Percentiles rank a stretch among this genome's conserved stretches.
These are phyloP conservation scores for Hippocampus abdominalis DNA, from an alignment of 2,113 vertebrate genomes.

Conservation along the genomic window DNA sequence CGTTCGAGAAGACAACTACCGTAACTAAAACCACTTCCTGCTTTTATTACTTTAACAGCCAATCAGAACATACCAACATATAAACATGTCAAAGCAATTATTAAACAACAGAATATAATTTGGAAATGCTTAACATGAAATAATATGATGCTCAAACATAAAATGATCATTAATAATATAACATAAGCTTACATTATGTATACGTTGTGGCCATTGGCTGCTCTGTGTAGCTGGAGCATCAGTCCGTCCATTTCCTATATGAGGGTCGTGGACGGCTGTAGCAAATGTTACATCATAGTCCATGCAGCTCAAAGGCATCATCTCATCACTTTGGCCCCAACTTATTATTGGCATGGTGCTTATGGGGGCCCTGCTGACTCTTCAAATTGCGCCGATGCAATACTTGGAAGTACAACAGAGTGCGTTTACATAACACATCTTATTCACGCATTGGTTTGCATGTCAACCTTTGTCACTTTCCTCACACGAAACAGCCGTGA, in stretches of 20 bases:
- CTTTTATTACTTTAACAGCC: no score
- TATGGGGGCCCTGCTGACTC: not conserved
- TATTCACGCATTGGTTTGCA: not conserved
- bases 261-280: not conserved
- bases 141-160: no score
- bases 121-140: no score
- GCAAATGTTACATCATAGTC: not conserved
- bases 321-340: not conserved
- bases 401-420: not conserved
- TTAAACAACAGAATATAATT: no score
- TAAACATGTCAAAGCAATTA: no score
- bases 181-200: no score
- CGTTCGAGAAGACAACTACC: no score
- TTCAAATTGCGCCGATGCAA: not conserved
- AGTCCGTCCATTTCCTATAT: not conserved
- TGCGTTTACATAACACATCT: not conserved
- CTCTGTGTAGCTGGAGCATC: not conserved
- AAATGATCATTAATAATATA: no score
- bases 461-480: not conserved
- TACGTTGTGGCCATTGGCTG: no score
- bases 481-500: not conserved
- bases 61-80: no score
- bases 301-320: not conserved
- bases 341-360: not conserved
- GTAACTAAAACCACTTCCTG: no score